Base-by-base conservation (phyloP, 2,888 invertebrate genomes). In the Scaptodrosophila latifasciaeformis region DNA sequence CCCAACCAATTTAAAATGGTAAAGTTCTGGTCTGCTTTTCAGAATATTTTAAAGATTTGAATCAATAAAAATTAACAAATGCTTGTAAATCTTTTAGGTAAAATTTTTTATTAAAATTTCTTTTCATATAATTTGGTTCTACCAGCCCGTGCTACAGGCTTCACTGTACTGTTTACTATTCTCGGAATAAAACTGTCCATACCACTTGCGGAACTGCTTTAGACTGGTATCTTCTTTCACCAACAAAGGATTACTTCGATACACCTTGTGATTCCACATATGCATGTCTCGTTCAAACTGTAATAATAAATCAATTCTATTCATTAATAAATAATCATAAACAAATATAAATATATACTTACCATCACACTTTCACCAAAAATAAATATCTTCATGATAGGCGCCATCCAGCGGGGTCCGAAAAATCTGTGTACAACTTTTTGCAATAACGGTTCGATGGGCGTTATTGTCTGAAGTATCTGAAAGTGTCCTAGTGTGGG, bases 181-280 rank as follows among this genome's bases (percentile, higher is more conserved):
- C 31, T 90, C 88, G 0, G 92, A 91, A 82, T 95, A 96, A 84
- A 96, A 96, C 83, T 96, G 96, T 0, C 90, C 88, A 83, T 90
- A 96, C 96, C 96, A 96, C 12, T 88, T 87, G 0, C 96, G 88
- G 83, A 92, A 95, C 0, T 89, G 88, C n/a, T 90, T 88, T 1
- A 96, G 91, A 0, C 90, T 87, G 4, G 89, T 89, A 82, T 96
- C 96, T 50, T 93, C 91, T 59, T 90, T 90, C 0, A 93, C 91
- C 55, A 95, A 88, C 0, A 92, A 79, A 0, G 96, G 96, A 0
- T 90, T 90, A 29, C 88, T 89, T 0, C 91, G 87, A 82, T 90
- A 96, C 7, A 88, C 89, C 80, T 96, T 96, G 85, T 92, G 91
- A 83, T 96, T 96, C 96, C 96, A 96, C 2, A 96, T 91, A 59